Evolutionary conservation across 2,888 invertebrate species (phyloP).

Genomic region (Hemaris fuciformis): DNA sequence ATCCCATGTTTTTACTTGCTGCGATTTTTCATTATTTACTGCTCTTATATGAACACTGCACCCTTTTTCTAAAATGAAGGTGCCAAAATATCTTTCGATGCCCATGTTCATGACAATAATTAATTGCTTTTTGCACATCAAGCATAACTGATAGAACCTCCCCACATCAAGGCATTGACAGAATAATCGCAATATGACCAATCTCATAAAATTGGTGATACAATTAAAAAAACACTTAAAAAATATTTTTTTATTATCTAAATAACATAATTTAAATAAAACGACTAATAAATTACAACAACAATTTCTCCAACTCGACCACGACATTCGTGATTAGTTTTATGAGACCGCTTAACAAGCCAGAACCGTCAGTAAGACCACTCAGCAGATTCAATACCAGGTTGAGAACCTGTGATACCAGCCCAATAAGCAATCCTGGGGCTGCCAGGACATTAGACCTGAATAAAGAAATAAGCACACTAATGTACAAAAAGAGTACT

Average conservation of each 20-base stretch:
- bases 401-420: slow-evolving; percentile 61
- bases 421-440: slow-evolving; percentile 55
- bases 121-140: no score
- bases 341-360: slow-evolving; percentile 57
- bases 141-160: no score
- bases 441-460: slow-evolving; percentile 68
- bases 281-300: slow-evolving; percentile 35
- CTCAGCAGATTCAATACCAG: slow-evolving; percentile 60
- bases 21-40: no score
- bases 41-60: no score
- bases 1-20: no score
- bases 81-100: no score
- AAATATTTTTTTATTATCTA: slow-evolving; percentile 19
- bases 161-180: no score
- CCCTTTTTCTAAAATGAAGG: no score
- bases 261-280: slow-evolving; percentile 15
- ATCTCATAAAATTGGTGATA: neutral
- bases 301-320: slow-evolving; percentile 65
- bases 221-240: neutral
- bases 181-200: neutral
- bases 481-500: slow-evolving; percentile 68
- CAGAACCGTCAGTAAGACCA: slow-evolving; percentile 62
- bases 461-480: slow-evolving; percentile 67
- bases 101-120: no score
- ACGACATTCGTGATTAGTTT: slow-evolving; percentile 63